Conservation (phyloP, 2,797 vertebrate genomes). For the Pipistrellus nathusii region DNA sequence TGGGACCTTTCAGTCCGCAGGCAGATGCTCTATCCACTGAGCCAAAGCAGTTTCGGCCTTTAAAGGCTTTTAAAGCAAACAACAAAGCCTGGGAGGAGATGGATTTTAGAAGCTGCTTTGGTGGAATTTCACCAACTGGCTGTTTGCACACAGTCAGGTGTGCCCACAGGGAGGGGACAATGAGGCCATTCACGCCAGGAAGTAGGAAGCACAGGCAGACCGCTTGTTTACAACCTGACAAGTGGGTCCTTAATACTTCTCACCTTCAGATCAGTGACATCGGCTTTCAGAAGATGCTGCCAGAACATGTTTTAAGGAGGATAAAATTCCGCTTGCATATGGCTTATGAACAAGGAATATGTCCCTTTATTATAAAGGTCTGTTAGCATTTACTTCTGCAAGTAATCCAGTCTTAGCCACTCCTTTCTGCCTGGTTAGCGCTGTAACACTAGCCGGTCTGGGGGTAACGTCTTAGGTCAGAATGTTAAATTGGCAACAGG, state of each 20-base stretch:
- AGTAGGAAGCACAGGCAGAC: conserved; percentile 29
- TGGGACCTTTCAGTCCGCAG: too few relatives aligned
- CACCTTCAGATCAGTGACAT: conserved; percentile 52
- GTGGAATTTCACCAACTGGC: conserved; percentile 64
- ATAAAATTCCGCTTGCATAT: neutral
- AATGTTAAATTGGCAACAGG: neutral
- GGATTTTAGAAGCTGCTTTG: conserved; percentile 56
- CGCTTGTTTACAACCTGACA: neutral
- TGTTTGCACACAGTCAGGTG: conserved; percentile 59
- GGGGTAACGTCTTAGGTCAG: neutral
- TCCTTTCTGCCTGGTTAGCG: neutral
- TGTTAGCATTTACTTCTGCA: neutral
- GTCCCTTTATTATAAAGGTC: neutral
- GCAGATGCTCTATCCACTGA: too few relatives aligned
- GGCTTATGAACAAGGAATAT: conserved; percentile 8
- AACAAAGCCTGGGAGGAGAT: conserved; percentile 32
- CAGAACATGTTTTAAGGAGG: neutral
- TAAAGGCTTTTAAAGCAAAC: conserved; percentile 62
- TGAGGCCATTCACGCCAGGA: conserved; percentile 57
- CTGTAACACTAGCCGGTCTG: neutral
- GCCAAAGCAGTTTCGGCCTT: neutral
- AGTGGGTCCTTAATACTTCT: conserved; percentile 46
- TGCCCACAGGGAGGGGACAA: conserved; percentile 38
- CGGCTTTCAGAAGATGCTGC: conserved; percentile 22
- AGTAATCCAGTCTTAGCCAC: neutral